Conservation (phyloP, 2,888 invertebrate genomes). For the Sarcophaga carnaria region DNA sequence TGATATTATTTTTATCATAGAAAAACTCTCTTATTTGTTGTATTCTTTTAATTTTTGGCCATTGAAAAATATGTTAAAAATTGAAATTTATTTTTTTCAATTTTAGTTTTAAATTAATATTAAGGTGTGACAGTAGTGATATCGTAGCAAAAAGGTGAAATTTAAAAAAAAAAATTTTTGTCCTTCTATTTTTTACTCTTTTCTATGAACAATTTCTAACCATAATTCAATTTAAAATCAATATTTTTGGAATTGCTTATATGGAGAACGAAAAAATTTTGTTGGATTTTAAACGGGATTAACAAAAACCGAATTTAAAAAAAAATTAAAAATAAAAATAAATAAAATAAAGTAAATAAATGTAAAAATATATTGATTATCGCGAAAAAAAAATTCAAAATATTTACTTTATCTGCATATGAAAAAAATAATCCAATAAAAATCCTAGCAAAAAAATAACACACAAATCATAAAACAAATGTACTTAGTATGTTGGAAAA, state of each 20-base stretch:
- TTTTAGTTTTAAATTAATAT: conserved; percentile 78
- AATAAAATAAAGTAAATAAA: conserved; percentile 1
- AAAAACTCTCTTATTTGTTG: conserved; percentile 16
- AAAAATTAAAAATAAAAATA: neutral
- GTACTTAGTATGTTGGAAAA: too few relatives aligned
- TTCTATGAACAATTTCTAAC: neutral
- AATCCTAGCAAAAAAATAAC: too few relatives aligned
- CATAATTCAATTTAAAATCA: conserved; percentile 47
- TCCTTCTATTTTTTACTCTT: conserved; percentile 1
- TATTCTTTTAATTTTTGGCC: conserved; percentile 45
- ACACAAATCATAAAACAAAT: too few relatives aligned
- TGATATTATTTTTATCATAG: conserved; percentile 34
- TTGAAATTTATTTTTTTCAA: conserved; percentile 40
- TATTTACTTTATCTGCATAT: neutral
- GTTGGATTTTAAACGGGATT: conserved; percentile 21
- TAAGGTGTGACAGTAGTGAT: conserved; percentile 80
- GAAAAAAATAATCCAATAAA: too few relatives aligned
- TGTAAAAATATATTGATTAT: conserved; percentile 5
- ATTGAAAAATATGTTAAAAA: conserved; percentile 71
- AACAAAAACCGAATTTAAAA: neutral
- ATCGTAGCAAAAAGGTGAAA: conserved; percentile 71
- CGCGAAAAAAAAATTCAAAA: neutral
- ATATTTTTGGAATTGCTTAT: conserved; percentile 33
- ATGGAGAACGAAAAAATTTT: conserved; percentile 24
- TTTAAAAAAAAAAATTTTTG: neutral